These are phyloP conservation scores for Molossus molossus DNA, from an alignment of 2,797 vertebrate genomes.

Conservation along the genomic window DNA sequence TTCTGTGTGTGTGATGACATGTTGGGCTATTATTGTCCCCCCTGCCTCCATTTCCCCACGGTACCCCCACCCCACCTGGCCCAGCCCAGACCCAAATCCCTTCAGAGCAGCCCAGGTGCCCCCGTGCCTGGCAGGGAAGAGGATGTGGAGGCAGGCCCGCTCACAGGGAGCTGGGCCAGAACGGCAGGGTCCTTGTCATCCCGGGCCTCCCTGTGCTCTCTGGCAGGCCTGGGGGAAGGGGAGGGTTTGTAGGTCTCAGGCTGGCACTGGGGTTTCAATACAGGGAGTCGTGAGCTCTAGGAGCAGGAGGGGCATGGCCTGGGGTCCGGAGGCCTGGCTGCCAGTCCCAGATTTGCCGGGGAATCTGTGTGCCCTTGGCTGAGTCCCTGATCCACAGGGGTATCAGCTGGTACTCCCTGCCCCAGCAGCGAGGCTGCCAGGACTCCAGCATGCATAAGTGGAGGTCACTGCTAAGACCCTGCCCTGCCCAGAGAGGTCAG, in stretches of 20 bases:
- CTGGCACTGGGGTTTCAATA: neutral
- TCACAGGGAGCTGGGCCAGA: neutral
- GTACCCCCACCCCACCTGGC: neutral
- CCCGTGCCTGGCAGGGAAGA: neutral
- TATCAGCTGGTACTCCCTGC: slow-evolving; percentile 7
- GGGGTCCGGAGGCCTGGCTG: neutral
- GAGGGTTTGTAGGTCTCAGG: neutral
- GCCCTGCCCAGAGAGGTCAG: neutral
- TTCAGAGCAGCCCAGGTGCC: neutral
- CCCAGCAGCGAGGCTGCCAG: neutral
- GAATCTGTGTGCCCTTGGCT: neutral
- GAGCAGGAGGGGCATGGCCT: neutral
- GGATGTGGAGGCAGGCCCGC: neutral
- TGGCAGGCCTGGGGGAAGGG: neutral
- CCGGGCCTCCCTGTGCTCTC: neutral
- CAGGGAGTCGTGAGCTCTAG: neutral
- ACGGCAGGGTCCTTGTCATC: neutral
- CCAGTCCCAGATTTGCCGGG: neutral
- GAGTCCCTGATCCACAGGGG: neutral
- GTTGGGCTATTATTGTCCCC: neutral
- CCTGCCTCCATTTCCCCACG: neutral
- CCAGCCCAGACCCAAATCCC: neutral
- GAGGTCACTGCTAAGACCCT: slow-evolving; percentile 40
- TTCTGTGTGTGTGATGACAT: neutral
- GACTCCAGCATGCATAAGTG: neutral